These are phyloP conservation scores for Xenops minutus DNA, from an alignment of 2,797 vertebrate genomes.

Conservation along the genomic window DNA sequence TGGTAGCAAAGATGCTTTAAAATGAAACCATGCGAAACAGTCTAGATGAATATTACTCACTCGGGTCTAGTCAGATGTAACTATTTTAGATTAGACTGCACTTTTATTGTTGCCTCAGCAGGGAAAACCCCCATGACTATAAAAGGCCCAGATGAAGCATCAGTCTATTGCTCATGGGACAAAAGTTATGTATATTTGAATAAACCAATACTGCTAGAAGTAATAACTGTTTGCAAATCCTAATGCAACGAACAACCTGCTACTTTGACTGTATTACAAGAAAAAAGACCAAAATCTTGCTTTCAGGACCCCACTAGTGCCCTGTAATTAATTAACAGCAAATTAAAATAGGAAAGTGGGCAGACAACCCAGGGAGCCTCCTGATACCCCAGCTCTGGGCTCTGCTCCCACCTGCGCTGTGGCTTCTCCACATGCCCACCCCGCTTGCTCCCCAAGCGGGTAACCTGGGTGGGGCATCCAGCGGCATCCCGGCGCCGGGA, in stretches of 20 bases:
- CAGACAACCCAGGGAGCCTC: rapidly evolving
- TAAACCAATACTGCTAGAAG: not conserved
- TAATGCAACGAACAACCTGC: not conserved
- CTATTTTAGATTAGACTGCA: not conserved
- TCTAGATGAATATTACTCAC: not conserved
- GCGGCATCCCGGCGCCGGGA: not conserved
- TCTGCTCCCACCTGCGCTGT: not conserved
- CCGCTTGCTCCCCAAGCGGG: rapidly evolving
- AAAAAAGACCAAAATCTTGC: not conserved
- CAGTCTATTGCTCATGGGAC: not conserved
- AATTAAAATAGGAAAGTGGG: not conserved
- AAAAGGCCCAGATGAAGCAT: not conserved
- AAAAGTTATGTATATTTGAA: not conserved
- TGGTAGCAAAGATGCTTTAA: not conserved
- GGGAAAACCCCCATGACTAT: not conserved
- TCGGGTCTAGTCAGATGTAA: not conserved
- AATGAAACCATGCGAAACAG: not conserved
- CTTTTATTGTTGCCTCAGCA: not conserved
- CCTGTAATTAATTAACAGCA: not conserved
- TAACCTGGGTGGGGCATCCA: not conserved
- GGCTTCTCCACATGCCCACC: not conserved
- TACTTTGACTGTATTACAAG: not conserved
- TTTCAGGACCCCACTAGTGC: not conserved
- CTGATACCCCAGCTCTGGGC: not conserved
- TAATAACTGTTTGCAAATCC: not conserved